phyloP scores from a whole-genome alignment of 92 coral and sea anemone genomes.

The Porites cylindrica region DNA sequence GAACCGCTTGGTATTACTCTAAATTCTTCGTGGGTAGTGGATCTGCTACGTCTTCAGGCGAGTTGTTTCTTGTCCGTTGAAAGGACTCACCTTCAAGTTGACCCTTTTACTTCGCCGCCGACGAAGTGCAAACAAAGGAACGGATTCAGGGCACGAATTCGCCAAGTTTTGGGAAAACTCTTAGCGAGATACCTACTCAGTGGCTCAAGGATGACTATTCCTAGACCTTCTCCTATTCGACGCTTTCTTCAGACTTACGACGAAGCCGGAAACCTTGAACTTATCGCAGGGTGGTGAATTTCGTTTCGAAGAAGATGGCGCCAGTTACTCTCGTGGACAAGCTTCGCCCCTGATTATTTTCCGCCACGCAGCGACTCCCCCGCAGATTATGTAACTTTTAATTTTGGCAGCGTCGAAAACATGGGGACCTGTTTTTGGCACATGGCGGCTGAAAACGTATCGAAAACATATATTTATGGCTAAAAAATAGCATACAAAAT shows the following conservation, averaged over 20 bases:
- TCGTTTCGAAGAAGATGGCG: constrained; percentile 95
- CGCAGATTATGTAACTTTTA: constrained; percentile 75
- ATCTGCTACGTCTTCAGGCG: constrained; percentile 11
- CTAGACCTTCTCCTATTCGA: constrained; percentile 45
- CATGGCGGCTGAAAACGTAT: not conserved
- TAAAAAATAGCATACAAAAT: not conserved
- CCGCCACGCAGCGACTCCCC: constrained; percentile 86
- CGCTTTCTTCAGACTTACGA: constrained; percentile 25
- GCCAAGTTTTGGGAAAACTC: constrained; percentile 49
- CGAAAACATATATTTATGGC: constrained; percentile 18
- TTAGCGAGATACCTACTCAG: constrained; percentile 29
- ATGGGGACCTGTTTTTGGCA: constrained; percentile 24
- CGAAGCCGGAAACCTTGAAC: constrained; percentile 65
- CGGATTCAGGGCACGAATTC: constrained; percentile 81
- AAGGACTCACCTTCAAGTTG: constrained; percentile 72
- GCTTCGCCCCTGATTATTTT: constrained; percentile 77
- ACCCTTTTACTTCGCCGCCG: constrained; percentile 80
- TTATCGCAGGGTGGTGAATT: constrained; percentile 54
- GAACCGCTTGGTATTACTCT: constrained; percentile 74
- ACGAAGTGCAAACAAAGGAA: constrained; percentile 83
- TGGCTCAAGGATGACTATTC: constrained; percentile 62
- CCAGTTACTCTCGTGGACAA: constrained; percentile 98
- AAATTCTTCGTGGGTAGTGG: constrained; percentile 62
- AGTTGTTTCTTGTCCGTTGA: constrained; percentile 59
- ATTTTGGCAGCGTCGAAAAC: constrained; percentile 46